Evolutionary conservation across 2,888 invertebrate species (phyloP), one percentile per base, ranked within the genome.

Genomic region (Lamellibrachia columna): DNA sequence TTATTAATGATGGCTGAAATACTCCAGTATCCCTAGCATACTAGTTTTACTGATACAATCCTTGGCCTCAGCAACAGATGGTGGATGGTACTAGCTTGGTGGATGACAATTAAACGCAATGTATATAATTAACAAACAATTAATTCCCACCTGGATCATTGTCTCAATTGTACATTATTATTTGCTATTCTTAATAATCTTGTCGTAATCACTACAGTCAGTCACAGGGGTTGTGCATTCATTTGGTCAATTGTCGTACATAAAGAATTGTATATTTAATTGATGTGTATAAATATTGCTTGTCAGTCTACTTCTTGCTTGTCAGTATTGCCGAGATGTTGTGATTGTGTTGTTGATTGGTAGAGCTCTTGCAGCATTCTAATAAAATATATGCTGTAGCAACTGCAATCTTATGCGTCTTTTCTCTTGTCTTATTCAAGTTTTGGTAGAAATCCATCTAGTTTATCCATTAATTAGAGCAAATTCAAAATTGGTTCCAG

Each of bases 241-340:
- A 75, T 75, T 75, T n/a, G 75, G 75, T 6, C 75, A 75, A 22
- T 75, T 75, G 75, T 75, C 75, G 75, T 75, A 75, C 75, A 75
- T 75, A 75, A 75, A 75, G 75, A 75, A 75, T 75, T 75, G 75
- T 75, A 75, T 75, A 75, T 75, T 75, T 75, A 75, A 75, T 75
- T 75, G 75, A 75, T 75, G 75, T 75, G 75, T 75, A 75, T 75
- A 75, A 75, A 75, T 75, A 75, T 75, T 75, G 75, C 75, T 75
- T 75, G 22, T 75, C 75, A 40, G 75, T 75, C 75, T 75, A 75
- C 75, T 75, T 75, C 75, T 75, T 75, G 75, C 75, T 75, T 75
- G 75, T 75, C 22, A n/a, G 75, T 75, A 22, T 75, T n/a, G 15
- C 75, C 75, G 75, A 75, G 22, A 75, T 75, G 75, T 75, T 75